Base-by-base conservation (phyloP, 2,797 vertebrate genomes). In the Micromesistius poutassou region DNA sequence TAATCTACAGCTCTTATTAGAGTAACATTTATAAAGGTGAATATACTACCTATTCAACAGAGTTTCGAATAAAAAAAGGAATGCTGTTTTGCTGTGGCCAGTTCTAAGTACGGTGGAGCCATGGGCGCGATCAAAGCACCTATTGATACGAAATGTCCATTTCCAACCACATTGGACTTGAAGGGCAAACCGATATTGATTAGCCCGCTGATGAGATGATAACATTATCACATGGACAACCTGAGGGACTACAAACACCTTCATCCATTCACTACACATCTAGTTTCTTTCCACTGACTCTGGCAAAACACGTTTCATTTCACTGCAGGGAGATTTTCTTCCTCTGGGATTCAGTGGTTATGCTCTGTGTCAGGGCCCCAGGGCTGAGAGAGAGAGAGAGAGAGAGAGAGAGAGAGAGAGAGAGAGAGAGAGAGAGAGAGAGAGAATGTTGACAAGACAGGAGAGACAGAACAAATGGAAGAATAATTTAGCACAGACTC, bases 401-500 rank as follows among this genome's bases (percentile, higher is more conserved):
- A 28, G 82, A 81, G 46, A 35, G 78, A 74, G 79, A 80, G 71
- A 38, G 77, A 83, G 76, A 85, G 50, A 72, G 80, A 81, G 75
- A 19, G 78, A 84, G 76, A 78, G 71, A 19, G 94, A 94, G 62
- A 75, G 72, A 78, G 72, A 80, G 10, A 22, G 77, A 76, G 28
- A 31, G 80, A 81, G 31, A 8, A 38, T 46, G 10, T 10, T 55
- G 19, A 55, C 46, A 42, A 50, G 19, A 55, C 14, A 55, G 46
- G 46, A 55, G 46, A 55, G 46, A 74, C 72, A 81, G 83, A 94
- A 93, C 90, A 55, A n/a, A n/a, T 55, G 85, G 92, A 91, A 92
- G 94, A 93, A 92, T 93, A 93, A 50, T 75, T 73, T 94, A 93
- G 94, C 25, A 94, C 94, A 92, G 93, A 90, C 72, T 22, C 25